Percentiles rank a stretch among this genome's conserved stretches.
These are phyloP conservation scores for Acrobeloides nanus DNA, from an alignment of 2,888 invertebrate species.

Conservation along the genomic window DNA sequence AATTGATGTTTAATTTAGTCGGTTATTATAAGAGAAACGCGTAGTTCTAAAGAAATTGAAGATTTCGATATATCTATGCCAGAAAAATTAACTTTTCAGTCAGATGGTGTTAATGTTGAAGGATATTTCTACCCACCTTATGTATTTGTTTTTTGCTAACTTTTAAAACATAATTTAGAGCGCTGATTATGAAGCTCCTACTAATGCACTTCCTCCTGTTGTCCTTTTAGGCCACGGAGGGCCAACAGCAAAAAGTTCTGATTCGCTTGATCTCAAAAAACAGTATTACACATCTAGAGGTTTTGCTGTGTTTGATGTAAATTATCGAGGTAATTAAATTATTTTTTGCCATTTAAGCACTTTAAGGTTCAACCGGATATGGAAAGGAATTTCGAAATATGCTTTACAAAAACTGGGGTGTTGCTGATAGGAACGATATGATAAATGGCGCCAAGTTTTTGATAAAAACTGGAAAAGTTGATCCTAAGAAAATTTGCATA, in stretches of 20 bases:
- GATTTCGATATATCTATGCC: constrained; percentile 54
- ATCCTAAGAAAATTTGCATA: constrained; percentile 54
- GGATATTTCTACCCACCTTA: constrained; percentile 52
- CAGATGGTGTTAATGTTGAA: constrained; percentile 25
- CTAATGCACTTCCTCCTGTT: constrained; percentile 54
- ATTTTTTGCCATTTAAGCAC: no score
- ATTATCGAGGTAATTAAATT: constrained; percentile 58
- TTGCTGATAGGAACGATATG: constrained; percentile 56
- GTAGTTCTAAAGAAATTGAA: constrained; percentile 21
- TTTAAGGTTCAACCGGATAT: constrained; percentile 57
- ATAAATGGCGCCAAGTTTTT: constrained; percentile 54
- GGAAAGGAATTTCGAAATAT: constrained; percentile 54
- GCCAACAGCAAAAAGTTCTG: constrained; percentile 52
- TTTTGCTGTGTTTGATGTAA: constrained; percentile 56
- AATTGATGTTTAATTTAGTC: neutral
- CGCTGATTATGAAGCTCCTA: constrained; percentile 47
- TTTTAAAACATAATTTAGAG: no score
- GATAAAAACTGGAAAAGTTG: constrained; percentile 56
- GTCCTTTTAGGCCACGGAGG: constrained; percentile 57
- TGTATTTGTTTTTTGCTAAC: no score
- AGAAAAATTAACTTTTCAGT: constrained; percentile 49
- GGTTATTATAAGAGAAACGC: neutral
- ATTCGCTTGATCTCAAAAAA: constrained; percentile 52
- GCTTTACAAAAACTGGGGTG: constrained; percentile 54
- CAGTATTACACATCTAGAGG: constrained; percentile 54